Evolutionary conservation across 2,888 invertebrate genomes (phyloP), one percentile per base, ranked within the genome.

Genomic region (Drosophila percnosoma): DNA sequence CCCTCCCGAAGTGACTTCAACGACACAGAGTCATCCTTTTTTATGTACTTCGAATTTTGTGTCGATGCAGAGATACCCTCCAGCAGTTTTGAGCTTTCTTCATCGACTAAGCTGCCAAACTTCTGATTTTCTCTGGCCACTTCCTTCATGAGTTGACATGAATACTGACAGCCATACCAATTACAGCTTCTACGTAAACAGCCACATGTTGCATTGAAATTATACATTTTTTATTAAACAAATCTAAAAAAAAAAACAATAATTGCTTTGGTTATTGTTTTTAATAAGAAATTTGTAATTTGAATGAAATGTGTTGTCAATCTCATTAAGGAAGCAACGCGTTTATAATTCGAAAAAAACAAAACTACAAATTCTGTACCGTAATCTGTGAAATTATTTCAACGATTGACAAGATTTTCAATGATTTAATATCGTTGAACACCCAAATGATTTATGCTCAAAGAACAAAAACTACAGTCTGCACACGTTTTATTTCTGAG

Each of bases 231-330:
- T 64, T 36, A 68, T 73, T 72, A 73, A 85, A 82, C 6, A 42
- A 13, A 21, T 5, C 40, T 21, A 4, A 8, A 18, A 31, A 65
- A 29, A 29, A 2, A 61, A 5, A 15, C n/a, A 38, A 7, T 48
- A 27, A 13, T 15, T 7, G 31, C 1, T 5, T 21, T 15, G 18
- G 42, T 40, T n/a, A 31, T 45, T 62, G 58, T 62, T 71, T 84
- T 67, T 59, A 72, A 88, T 71, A 29, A 52, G 69, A 71, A 88
- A 90, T 80, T 51, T 88, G 68, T 73, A 89, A 90, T 83, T 88
- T 60, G 5, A 88, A 80, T 48, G 63, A 7, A 89, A 82, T 79
- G 59, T 69, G 53, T 67, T 45, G 51, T 54, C 45, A 49, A 45
- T 63, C n/a, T 45, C 18, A 53, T 60, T 52, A 49, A 27, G 42